These are phyloP conservation scores for Rhinophrynus dorsalis DNA, from an alignment of 2,797 vertebrate genomes.

Conservation along the genomic window DNA sequence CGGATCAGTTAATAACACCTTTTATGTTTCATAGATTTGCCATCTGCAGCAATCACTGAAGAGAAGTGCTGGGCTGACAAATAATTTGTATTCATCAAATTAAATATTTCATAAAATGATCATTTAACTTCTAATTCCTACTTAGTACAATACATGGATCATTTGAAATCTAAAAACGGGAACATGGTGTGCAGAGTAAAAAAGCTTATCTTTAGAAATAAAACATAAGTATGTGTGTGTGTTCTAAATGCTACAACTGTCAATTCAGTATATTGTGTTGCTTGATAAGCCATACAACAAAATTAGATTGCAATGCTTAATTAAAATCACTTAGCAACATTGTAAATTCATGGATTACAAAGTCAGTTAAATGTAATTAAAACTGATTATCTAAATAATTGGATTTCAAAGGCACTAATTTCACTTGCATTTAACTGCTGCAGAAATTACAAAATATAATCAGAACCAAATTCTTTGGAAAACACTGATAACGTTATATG, in stretches of 20 bases:
- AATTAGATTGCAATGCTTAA: slow-evolving; percentile 42
- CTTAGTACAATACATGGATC: background rate
- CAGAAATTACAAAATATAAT: slow-evolving; percentile 58
- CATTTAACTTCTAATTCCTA: background rate
- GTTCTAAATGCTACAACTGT: slow-evolving; percentile 15
- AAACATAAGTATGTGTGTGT: slow-evolving; percentile 11
- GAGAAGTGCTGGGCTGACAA: too few species aligned
- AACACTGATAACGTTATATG: slow-evolving; percentile 57
- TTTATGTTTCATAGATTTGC: too few species aligned
- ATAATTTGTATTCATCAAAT: background rate
- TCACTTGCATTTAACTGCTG: slow-evolving; percentile 57
- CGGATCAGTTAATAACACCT: too few species aligned
- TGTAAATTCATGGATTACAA: slow-evolving; percentile 63
- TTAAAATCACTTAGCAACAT: slow-evolving; percentile 58
- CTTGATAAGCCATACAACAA: slow-evolving; percentile 40
- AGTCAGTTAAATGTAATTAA: slow-evolving; percentile 60
- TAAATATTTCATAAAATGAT: background rate
- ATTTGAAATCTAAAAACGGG: slow-evolving; percentile 11
- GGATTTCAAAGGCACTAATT: slow-evolving; percentile 60
- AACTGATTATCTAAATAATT: slow-evolving; percentile 65
- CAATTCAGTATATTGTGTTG: slow-evolving; percentile 6
- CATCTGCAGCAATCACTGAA: too few species aligned
- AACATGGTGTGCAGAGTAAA: background rate
- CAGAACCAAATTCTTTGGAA: slow-evolving; percentile 57
- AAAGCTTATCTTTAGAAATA: slow-evolving; percentile 11